Percentiles rank a stretch among this genome's conserved stretches.
phyloP scores from a whole-genome alignment of 2,113 vertebrate genomes.

The Gambusia holbrooki region DNA sequence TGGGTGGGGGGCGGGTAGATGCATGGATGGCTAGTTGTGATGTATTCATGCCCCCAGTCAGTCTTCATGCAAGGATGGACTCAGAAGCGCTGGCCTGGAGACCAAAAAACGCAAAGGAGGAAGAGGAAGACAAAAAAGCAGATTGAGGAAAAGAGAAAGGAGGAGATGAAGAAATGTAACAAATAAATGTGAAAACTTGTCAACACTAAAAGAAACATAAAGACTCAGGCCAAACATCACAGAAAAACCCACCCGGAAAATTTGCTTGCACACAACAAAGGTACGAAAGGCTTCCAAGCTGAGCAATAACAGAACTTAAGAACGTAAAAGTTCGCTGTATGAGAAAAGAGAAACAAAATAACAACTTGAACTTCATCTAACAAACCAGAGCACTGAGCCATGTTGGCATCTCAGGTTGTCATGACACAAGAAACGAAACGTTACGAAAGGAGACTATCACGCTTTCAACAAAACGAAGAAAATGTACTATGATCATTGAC shows the following conservation, averaged over 20 bases:
- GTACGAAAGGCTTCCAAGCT: neutral
- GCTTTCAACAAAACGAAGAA: neutral
- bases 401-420: neutral
- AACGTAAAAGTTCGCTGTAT: neutral
- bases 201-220: neutral
- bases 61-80: slow-evolving; percentile 71
- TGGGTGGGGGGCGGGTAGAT: slow-evolving; percentile 2
- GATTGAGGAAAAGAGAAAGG: neutral
- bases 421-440: no score
- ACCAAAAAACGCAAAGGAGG: slow-evolving; percentile 11
- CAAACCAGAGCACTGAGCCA: neutral
- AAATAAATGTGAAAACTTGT: slow-evolving; percentile 1
- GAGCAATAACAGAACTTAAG: neutral
- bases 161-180: neutral
- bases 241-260: neutral
- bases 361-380: neutral
- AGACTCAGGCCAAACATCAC: neutral
- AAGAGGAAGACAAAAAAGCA: neutral
- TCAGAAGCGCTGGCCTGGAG: slow-evolving; percentile 53
- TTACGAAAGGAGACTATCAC: neutral
- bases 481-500: neutral
- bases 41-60: slow-evolving; percentile 74
- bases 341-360: neutral
- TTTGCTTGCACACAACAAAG: no score
- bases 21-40: slow-evolving; percentile 68